These are phyloP conservation scores for Vandiemenella viatica DNA, from an alignment of 2,888 invertebrate species.

Conservation along the genomic window DNA sequence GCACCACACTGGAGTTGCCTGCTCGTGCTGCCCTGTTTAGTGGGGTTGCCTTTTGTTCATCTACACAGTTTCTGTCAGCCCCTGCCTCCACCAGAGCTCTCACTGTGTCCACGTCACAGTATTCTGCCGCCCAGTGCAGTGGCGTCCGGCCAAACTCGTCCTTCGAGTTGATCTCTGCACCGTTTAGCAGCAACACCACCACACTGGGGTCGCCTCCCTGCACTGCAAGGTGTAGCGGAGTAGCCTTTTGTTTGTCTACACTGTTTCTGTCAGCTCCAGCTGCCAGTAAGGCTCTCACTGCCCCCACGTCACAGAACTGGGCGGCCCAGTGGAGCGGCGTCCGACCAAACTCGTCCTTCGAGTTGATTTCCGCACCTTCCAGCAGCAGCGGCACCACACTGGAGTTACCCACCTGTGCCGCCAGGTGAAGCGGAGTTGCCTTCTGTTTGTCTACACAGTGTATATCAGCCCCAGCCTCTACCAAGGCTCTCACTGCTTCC, in stretches of 20 bases:
- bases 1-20: not conserved
- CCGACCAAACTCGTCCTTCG: not conserved
- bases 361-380: not conserved
- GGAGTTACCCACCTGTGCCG: not conserved
- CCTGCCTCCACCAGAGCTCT: not conserved
- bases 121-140: not conserved
- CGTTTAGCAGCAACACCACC: not conserved
- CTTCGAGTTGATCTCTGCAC: not conserved
- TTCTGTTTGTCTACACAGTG: not conserved
- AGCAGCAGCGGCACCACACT: not conserved
- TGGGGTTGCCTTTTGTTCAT: not conserved
- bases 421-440: not conserved
- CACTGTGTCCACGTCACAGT: not conserved
- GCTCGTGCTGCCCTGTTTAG: not conserved
- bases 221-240: not conserved
- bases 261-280: not conserved
- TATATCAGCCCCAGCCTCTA: not conserved
- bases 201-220: not conserved
- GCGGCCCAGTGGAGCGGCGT: not conserved
- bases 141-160: not conserved
- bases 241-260: not conserved
- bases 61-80: not conserved
- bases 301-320: not conserved
- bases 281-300: not conserved
- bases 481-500: not conserved